Evolutionary conservation across 2,888 invertebrate species (phyloP), one percentile per base, ranked within the genome.

Genomic region (Drosophila nigricruria): DNA sequence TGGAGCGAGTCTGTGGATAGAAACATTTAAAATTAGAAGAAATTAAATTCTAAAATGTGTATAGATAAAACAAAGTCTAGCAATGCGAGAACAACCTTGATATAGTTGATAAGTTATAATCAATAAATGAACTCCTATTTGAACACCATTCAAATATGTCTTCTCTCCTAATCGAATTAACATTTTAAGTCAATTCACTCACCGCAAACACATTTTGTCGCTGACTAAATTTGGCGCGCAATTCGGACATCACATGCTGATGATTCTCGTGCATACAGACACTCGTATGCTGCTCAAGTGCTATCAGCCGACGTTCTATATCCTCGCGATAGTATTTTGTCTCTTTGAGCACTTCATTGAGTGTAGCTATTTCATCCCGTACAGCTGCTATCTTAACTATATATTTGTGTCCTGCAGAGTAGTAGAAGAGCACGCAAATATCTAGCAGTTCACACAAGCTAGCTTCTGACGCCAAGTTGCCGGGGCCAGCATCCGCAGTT

Each of bases 371-470:
- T 81, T 93, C 93, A 79, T 93, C 93, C 4, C 93, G 90, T 0
- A 92, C 91, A 3, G 91, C 77, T 25, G 92, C 89, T 49, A 93
- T 91, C 87, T 93, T 93, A 2, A 93, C 89, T 49, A 93, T 90
- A 75, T 93, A 92, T 73, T 93, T 93, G 62, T 93, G 92, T 0
- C 93, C 93, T 14, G 93, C 91, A 8, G 92, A 91, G 57, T 93
- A 93, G 66, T 93, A 93, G 59, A 92, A 93, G 6, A 93, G 81
- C 10, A 92, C 74, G 43, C 90, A 88, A 53, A 92, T 83, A 64
- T 93, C 93, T 53, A 93, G 69, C 30, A 93, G 66, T 45, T 93
- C 93, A 40, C 87, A 90, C 3, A 93, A 68, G 3, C 93, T 92
- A 30, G 84, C 65, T 43, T 91, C 89, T 3, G 66, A 54, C 12